Conservation (phyloP, 2,888 invertebrate species). For the Thereva nobilitata region DNA sequence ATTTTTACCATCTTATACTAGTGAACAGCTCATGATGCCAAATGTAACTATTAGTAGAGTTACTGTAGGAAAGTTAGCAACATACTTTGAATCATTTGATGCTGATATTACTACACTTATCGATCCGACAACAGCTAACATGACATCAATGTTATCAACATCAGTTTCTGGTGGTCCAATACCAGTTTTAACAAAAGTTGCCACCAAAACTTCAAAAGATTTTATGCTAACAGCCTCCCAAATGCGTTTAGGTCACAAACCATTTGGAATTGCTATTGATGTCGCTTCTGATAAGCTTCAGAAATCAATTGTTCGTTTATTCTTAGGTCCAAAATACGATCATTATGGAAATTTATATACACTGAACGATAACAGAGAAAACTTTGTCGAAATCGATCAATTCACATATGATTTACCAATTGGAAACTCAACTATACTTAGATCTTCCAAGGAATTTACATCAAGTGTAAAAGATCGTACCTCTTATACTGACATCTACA, state of each 20-base stretch:
- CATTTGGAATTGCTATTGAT: slow-evolving; percentile 66
- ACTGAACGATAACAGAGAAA: slow-evolving; percentile 63
- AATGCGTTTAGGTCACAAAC: slow-evolving; percentile 69
- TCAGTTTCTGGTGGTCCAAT: neutral
- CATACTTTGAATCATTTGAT: slow-evolving; percentile 70
- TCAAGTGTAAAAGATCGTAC: slow-evolving; percentile 64
- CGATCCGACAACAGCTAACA: neutral
- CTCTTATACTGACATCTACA: slow-evolving; percentile 58
- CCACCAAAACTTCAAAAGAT: slow-evolving; percentile 1
- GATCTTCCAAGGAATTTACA: slow-evolving; percentile 50
- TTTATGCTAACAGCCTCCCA: slow-evolving; percentile 18
- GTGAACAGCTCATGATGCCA: slow-evolving; percentile 64
- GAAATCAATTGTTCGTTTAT: slow-evolving; percentile 67
- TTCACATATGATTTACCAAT: slow-evolving; percentile 64
- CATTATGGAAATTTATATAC: slow-evolving; percentile 59
- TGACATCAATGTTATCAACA: neutral
- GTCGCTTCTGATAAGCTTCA: slow-evolving; percentile 64
- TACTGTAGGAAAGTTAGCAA: slow-evolving; percentile 67
- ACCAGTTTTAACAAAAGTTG: slow-evolving; percentile 1
- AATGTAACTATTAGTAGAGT: slow-evolving; percentile 68
- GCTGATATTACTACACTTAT: slow-evolving; percentile 60
- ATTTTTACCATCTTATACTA: slow-evolving; percentile 62
- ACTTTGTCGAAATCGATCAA: slow-evolving; percentile 69
- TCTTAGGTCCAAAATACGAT: slow-evolving; percentile 72
- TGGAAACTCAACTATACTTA: slow-evolving; percentile 57